Conservation (phyloP, 2,888 invertebrate genomes). For the Drosophila buzzatii region DNA sequence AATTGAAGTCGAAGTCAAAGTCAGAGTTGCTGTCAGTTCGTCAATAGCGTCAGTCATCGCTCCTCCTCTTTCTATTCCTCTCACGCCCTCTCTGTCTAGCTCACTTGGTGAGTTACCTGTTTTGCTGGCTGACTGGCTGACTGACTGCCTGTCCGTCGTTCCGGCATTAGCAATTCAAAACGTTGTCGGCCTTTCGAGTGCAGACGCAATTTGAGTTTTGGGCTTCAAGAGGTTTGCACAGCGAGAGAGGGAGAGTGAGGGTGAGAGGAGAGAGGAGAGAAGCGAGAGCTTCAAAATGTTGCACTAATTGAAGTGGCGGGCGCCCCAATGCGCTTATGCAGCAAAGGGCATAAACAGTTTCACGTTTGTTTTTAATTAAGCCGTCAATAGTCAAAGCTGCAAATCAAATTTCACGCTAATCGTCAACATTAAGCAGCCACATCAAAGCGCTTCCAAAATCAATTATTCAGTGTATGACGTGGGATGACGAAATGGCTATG, state of each 20-base stretch:
- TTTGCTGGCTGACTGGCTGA: conserved; percentile 8
- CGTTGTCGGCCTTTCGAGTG: conserved; percentile 45
- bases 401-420: conserved; percentile 64
- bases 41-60: conserved; percentile 16
- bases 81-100: conserved; percentile 4
- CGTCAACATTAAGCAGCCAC: conserved; percentile 53
- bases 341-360: conserved; percentile 21
- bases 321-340: conserved; percentile 34
- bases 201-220: conserved; percentile 55
- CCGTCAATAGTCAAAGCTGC: conserved; percentile 5
- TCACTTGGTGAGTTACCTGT: conserved; percentile 18
- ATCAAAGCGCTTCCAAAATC: conserved; percentile 54
- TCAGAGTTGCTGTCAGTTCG: conserved; percentile 30
- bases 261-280: not conserved
- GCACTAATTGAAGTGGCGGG: conserved; percentile 73
- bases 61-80: not conserved
- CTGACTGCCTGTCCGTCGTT: conserved; percentile 12
- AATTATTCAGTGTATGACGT: conserved; percentile 42
- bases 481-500: not conserved
- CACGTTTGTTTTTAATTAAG: conserved; percentile 54
- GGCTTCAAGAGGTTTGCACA: conserved; percentile 32
- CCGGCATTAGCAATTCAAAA: conserved; percentile 74
- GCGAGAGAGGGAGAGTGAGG: not conserved
- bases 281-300: conserved; percentile 44
- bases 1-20: conserved; percentile 28